phyloP scores from a whole-genome alignment of 2,797 vertebrate genomes.

The Podarcis lilfordi region DNA sequence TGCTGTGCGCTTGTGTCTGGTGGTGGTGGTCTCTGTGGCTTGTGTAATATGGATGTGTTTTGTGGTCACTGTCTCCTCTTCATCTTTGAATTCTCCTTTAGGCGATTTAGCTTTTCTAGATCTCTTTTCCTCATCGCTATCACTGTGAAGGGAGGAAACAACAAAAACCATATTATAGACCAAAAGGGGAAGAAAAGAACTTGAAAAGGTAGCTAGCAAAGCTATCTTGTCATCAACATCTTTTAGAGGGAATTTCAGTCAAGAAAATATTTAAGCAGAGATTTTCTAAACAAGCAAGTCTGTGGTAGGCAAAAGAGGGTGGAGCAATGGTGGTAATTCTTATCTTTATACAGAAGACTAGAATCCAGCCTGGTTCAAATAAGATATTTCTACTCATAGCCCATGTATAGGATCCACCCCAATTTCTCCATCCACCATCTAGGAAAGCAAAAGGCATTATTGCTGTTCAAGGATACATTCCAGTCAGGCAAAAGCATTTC shows the following conservation, averaged over 20 bases:
- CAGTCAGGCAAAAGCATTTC: no score
- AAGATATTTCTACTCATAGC: no score
- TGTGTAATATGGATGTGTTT: conserved; percentile 94
- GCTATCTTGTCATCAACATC: not conserved
- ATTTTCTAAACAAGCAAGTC: no score
- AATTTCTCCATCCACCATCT: no score
- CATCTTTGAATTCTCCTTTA: conserved; percentile 93
- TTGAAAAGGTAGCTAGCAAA: not conserved
- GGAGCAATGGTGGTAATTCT: no score
- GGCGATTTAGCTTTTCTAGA: conserved; percentile 86
- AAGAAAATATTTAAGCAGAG: no score
- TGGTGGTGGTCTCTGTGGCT: conserved; percentile 93
- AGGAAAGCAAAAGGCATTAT: no score
- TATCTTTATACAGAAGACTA: no score
- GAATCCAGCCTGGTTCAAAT: no score
- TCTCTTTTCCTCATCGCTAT: conserved; percentile 87
- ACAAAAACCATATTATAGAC: conserved; percentile 34
- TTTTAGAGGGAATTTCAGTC: not conserved
- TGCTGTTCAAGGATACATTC: no score
- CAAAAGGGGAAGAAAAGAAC: not conserved
- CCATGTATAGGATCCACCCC: no score
- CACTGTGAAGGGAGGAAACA: conserved; percentile 80
- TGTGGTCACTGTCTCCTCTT: conserved; percentile 94
- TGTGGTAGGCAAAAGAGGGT: no score
- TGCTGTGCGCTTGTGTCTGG: conserved; percentile 89